phyloP scores from a whole-genome alignment of 2,797 vertebrate species.

The Cryptoprocta ferox region DNA sequence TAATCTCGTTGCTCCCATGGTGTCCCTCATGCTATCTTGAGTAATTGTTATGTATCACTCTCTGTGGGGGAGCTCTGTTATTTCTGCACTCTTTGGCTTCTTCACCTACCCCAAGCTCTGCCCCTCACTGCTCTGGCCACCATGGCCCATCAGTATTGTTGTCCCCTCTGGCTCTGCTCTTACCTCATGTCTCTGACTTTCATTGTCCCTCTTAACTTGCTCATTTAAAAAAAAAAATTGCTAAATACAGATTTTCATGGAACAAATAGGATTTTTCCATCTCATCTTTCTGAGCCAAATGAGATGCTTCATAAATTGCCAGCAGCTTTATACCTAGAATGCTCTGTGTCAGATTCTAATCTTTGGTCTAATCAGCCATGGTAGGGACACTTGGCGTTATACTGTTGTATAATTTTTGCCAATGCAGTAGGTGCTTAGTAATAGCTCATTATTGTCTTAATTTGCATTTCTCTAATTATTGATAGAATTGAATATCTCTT shows the following conservation, averaged over 20 bases:
- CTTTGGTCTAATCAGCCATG: neutral
- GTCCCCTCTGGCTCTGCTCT: neutral
- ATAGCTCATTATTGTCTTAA: neutral
- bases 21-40: neutral
- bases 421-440: neutral
- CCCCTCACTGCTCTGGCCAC: neutral
- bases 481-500: neutral
- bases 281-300: neutral
- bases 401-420: neutral
- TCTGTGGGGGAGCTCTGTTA: neutral
- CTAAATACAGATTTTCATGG: neutral
- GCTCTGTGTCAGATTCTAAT: neutral
- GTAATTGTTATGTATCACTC: rapidly evolving
- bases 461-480: neutral
- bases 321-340: neutral
- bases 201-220: neutral
- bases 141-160: rapidly evolving
- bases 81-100: neutral
- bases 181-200: neutral
- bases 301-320: neutral
- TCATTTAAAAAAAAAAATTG: neutral
- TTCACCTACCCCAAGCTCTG: no score
- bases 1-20: neutral
- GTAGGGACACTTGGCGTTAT: neutral
- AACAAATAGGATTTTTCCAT: neutral